Evolutionary conservation across 2,797 vertebrate genomes (phyloP).

Genomic region (Antrozous pallidus): DNA sequence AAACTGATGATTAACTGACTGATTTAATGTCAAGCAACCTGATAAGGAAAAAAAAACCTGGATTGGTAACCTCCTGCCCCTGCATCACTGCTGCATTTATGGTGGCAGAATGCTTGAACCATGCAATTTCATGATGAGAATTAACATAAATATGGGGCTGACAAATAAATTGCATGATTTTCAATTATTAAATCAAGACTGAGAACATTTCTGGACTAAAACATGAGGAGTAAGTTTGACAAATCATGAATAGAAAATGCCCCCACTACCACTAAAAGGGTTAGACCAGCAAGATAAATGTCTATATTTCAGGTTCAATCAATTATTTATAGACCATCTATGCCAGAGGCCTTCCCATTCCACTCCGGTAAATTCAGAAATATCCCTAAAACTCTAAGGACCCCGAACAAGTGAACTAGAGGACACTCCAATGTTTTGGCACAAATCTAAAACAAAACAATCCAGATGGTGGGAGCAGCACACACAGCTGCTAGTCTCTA

Average conservation of each 20-base stretch:
- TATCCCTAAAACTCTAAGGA: background rate
- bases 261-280: constrained; percentile 45
- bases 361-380: background rate
- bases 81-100: background rate
- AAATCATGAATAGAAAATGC: constrained; percentile 54
- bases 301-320: constrained; percentile 20
- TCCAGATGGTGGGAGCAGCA: background rate
- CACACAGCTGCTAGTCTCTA: background rate
- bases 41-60: background rate
- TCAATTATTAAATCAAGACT: constrained; percentile 58
- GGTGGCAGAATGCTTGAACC: background rate
- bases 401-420: background rate
- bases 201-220: constrained; percentile 47
- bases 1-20: background rate
- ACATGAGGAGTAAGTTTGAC: constrained; percentile 43
- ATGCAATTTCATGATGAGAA: background rate
- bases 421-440: background rate
- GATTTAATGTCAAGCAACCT: constrained; percentile 12
- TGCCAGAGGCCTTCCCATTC: background rate
- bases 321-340: background rate
- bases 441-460: background rate
- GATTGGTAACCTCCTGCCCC: background rate
- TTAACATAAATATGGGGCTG: background rate
- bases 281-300: constrained; percentile 39
- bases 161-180: constrained; percentile 48